A percentile compares a stretch with the other conserved stretches of the same genome.
These are phyloP conservation scores for Cyrtorhinus lividipennis DNA, from an alignment of 1,140 invertebrate genomes.

Conservation along the genomic window DNA sequence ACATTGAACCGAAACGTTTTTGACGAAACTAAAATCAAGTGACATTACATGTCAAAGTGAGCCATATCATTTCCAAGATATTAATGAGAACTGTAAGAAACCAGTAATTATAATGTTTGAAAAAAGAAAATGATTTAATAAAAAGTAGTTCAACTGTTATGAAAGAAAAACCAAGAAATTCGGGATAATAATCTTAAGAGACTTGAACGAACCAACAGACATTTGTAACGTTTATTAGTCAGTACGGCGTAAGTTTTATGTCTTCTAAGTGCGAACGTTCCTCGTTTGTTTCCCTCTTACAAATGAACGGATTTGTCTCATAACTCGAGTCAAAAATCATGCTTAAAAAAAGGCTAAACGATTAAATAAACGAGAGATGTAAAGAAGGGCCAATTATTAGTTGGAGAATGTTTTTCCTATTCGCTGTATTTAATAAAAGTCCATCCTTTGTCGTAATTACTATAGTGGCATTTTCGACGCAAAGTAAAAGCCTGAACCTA, in stretches of 20 bases:
- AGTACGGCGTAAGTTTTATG: not conserved
- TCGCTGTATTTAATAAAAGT: not conserved
- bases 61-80: slow-evolving; percentile 14
- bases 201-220: slow-evolving; percentile 17
- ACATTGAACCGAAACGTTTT: not conserved
- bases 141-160: not conserved
- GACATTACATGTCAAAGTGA: slow-evolving; percentile 6
- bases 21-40: no score
- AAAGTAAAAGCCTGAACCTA: no score
- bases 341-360: not conserved
- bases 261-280: not conserved
- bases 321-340: not conserved
- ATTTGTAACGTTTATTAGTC: slow-evolving; percentile 14
- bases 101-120: no score
- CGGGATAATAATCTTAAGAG: not conserved
- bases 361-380: no score
- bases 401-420: not conserved
- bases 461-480: not conserved
- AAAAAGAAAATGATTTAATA: not conserved
- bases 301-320: not conserved
- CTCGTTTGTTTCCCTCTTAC: not conserved
- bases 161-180: not conserved
- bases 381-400: not conserved
- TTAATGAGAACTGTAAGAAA: no score
- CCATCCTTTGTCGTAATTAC: not conserved